Evolutionary conservation across 2,888 invertebrate genomes (phyloP), one percentile per base, ranked within the genome.

Genomic region (Arenicola marina): DNA sequence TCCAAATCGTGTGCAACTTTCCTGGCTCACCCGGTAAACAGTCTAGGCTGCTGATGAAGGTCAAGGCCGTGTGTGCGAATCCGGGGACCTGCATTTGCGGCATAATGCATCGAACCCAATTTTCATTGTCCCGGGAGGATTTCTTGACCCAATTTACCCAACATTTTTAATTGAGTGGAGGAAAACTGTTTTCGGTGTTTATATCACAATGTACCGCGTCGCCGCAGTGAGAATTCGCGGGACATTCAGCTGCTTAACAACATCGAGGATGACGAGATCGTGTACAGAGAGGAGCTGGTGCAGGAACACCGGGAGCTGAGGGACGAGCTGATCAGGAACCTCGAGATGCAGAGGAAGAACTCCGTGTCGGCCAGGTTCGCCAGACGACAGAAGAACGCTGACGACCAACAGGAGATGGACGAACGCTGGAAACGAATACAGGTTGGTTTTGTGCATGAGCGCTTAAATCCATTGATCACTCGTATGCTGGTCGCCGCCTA

Each of bases 201-300:
- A n/a, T n/a, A n/a, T n/a, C n/a, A n/a, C n/a, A n/a, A n/a, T n/a
- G n/a, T n/a, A n/a, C n/a, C n/a, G n/a, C n/a, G n/a, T n/a, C n/a
- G n/a, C 34, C 33, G 18, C 56, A 63, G 63, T n/a, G 63, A 63
- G 43, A 59, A 63, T 45, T 51, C 63, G 4, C 33, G 31, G n/a
- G 44, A 46, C n/a, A 61, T 61, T 29, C 51, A 56, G 33, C 45
- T 60, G 38, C 31, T 43, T 4, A 43, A 61, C 32, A 15, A 44
- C 34, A 56, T 61, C 24, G 57, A 61, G 24, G 64, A 45, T n/a
- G 61, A 64, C 26, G 59, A 64, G 57, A 21, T 51, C 7, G 46
- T 48, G 1, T 60, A 64, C 33, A 44, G 44, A 15, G 60, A 56
- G 45, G 61, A 61, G 43, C 51, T 64, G 24, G 29, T 65, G 21